Conservation (phyloP, 92 coral and sea anemone genomes). For the Porites lobata region DNA sequence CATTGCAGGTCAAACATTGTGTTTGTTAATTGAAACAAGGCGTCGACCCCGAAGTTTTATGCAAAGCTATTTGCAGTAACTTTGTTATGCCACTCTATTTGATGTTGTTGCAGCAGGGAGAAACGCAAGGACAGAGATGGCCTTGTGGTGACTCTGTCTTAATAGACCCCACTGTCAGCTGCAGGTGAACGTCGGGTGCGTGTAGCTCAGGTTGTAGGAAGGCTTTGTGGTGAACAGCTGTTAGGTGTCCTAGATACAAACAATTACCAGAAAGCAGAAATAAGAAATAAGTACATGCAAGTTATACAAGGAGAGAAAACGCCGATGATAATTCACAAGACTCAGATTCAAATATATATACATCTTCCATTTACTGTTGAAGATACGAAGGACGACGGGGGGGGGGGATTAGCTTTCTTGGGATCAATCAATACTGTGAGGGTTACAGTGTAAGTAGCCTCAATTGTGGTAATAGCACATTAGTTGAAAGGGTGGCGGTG, state of each 20-base stretch:
- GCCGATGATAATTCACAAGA: too few species aligned
- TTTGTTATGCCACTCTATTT: neutral
- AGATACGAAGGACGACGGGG: too few species aligned
- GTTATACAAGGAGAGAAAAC: neutral
- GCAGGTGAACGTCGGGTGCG: conserved; percentile 15
- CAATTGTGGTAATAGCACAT: too few species aligned
- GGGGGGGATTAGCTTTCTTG: too few species aligned
- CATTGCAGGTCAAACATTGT: too few species aligned
- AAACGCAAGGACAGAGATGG: conserved; percentile 15
- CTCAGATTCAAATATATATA: too few species aligned
- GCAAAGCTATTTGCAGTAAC: neutral
- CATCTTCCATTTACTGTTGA: too few species aligned
- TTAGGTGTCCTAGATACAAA: neutral
- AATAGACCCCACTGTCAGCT: neutral
- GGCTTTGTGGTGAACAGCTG: conserved; percentile 10
- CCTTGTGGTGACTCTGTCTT: conserved; percentile 3
- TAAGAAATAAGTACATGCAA: neutral
- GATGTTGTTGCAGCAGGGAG: conserved; percentile 19
- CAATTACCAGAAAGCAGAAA: neutral
- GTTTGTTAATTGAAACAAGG: too few species aligned
- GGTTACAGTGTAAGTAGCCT: too few species aligned
- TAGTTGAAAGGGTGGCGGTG: too few species aligned
- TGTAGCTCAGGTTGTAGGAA: neutral
- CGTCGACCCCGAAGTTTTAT: too few species aligned
- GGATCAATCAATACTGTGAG: too few species aligned